These are phyloP conservation scores for Prunella himalayana DNA, from an alignment of 2,113 vertebrate species.

Conservation along the genomic window DNA sequence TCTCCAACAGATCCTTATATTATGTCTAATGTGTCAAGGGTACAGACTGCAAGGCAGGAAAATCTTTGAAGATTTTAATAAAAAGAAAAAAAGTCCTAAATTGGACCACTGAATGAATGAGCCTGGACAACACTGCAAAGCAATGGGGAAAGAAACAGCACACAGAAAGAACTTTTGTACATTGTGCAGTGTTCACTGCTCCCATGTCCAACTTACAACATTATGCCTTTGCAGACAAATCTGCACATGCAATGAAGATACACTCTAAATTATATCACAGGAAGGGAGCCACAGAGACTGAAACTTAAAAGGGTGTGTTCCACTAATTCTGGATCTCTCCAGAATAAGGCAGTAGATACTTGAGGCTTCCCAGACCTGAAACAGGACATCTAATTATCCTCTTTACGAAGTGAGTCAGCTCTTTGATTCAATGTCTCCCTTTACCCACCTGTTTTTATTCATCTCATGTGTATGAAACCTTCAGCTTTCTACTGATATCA, in stretches of 20 bases:
- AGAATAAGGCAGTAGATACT: not conserved
- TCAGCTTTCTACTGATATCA: not conserved
- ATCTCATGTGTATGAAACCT: not conserved
- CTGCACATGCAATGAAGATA: not conserved
- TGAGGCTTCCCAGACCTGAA: not conserved
- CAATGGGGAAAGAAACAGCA: not conserved
- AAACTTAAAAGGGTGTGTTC: rapidly evolving
- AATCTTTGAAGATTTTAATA: constrained; percentile 2
- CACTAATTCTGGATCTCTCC: not conserved
- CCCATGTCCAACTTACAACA: not conserved
- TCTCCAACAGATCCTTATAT: not conserved
- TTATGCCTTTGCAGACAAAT: not conserved
- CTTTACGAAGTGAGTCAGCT: not conserved
- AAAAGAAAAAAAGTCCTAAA: not conserved
- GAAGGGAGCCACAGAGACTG: not conserved
- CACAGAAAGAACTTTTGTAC: not conserved
- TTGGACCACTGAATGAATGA: not conserved
- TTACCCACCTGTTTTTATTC: not conserved
- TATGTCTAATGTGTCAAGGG: not conserved
- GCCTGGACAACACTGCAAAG: not conserved
- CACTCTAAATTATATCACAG: not conserved
- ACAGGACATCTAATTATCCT: not conserved
- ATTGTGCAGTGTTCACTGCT: not conserved
- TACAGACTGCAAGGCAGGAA: not conserved
- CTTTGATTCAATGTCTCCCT: not conserved